Evolutionary conservation across 2,797 vertebrate species (phyloP), one percentile per base, ranked within the genome.

Genomic region (Acipenser transmontanus): DNA sequence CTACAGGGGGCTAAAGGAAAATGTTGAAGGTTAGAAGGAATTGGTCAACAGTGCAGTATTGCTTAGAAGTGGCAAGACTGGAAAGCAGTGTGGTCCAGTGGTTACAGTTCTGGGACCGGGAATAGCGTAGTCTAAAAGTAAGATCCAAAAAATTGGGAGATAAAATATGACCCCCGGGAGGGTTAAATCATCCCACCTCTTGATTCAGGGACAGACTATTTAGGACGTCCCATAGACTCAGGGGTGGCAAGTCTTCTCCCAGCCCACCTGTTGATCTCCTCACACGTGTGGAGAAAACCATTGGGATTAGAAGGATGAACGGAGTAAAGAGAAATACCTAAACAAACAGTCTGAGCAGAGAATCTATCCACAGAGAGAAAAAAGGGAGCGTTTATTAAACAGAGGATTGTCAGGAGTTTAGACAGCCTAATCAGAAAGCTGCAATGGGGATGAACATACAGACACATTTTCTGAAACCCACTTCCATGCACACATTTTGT

Each of bases 1-100:
- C 68, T 70, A 65, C 72, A 77, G 75, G 68, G 70, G 67, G 68
- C 69, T 74, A 49, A 49, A 48, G 68, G 69, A 69, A 68, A 68
- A 49, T 59, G 20, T 49, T 47, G 59, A 52, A 66, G 66, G 63
- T 63, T 65, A 65, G 69, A 70, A 61, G 47, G 66, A 61, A 65
- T 69, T 60, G 34, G 34, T 34, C 34, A 34, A 34, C 4, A 34
- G 34, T 4, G 34, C 4, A 34, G 34, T 34, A 34, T 4, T 34
- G 2, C 34, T 1, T 34, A 34, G 34, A 34, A 4, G 34, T 34
- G 34, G 34, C 34, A 34, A 34, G 4, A 34, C 4, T 34, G 34
- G 34, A 34, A 34, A 34, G 34, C 3, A 34, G 4, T 34, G 34
- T 34, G 34, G 2, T 34, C 34, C 34, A 34, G 34, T 34, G 34